Percentiles rank a stretch among this genome's conserved stretches.
Conservation (phyloP, 2,797 vertebrate genomes). For the Eulemur rubriventer region DNA sequence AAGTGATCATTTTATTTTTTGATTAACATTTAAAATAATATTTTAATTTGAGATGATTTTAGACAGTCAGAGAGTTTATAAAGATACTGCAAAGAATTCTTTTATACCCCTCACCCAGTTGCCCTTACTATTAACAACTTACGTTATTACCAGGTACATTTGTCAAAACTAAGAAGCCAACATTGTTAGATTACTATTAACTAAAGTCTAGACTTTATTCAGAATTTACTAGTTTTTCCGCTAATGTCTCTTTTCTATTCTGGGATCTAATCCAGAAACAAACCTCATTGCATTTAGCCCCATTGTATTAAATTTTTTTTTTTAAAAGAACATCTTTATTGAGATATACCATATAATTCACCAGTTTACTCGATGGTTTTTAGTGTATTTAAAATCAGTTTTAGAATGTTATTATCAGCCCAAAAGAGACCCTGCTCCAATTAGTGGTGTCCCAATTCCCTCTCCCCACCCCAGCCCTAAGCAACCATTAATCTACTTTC, state of each 20-base stretch:
- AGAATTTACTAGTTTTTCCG: background rate
- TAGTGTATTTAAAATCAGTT: background rate
- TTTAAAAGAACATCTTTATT: background rate
- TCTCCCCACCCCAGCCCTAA: background rate
- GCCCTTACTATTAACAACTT: background rate
- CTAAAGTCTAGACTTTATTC: background rate
- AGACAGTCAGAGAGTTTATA: background rate
- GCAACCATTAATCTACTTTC: background rate
- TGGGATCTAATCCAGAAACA: background rate
- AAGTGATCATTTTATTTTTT: background rate
- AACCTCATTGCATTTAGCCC: background rate
- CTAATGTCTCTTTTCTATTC: background rate
- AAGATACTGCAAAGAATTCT: background rate
- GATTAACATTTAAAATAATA: background rate
- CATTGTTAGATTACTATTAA: background rate
- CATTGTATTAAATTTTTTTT: background rate
- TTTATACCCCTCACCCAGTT: background rate
- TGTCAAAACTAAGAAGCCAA: background rate
- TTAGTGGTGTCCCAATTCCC: background rate
- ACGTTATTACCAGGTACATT: background rate
- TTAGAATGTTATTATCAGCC: background rate
- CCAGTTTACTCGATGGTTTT: background rate
- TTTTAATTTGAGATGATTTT: constrained; percentile 14
- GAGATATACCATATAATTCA: background rate
- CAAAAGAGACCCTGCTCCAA: background rate